A percentile compares a stretch with the other conserved stretches of the same genome.
These are phyloP conservation scores for Phycodurus eques DNA, from an alignment of 2,113 vertebrate species.

Conservation along the genomic window DNA sequence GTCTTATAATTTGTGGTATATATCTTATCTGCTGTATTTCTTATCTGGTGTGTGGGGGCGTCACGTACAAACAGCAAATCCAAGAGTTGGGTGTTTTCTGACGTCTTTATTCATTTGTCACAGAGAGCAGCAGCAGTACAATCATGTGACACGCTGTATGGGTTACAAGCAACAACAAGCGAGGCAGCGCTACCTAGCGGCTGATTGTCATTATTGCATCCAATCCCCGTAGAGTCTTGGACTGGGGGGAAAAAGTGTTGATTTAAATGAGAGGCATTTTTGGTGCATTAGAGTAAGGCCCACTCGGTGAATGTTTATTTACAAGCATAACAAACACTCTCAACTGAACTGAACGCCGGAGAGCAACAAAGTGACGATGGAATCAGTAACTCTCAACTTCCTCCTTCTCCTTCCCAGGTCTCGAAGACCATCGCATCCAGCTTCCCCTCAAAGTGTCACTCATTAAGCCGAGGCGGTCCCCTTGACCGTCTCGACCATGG, in stretches of 20 bases:
- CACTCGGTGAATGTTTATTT: conserved; percentile 18
- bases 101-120: conserved; percentile 61
- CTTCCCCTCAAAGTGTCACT: conserved; percentile 34
- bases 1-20: background rate
- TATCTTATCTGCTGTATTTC: background rate
- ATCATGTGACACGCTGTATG: background rate
- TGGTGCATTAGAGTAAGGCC: conserved; percentile 23
- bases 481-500: conserved; percentile 67
- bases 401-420: conserved; percentile 16
- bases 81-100: conserved; percentile 18
- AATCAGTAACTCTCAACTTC: conserved; percentile 47
- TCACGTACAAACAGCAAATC: background rate
- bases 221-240: conserved; percentile 9
- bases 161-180: conserved; percentile 23
- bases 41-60: background rate
- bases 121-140: conserved; percentile 44
- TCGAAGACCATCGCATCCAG: conserved; percentile 24
- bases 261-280: conserved; percentile 42
- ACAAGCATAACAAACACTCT: conserved; percentile 17
- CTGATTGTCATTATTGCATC: conserved; percentile 9
- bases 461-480: conserved; percentile 38
- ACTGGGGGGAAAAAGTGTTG: conserved; percentile 7
- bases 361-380: conserved; percentile 32
- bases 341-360: conserved; percentile 26
- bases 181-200: conserved; percentile 16